Evolutionary conservation across 2,113 vertebrate genomes (phyloP).

Genomic region (Semnornis frantzii): DNA sequence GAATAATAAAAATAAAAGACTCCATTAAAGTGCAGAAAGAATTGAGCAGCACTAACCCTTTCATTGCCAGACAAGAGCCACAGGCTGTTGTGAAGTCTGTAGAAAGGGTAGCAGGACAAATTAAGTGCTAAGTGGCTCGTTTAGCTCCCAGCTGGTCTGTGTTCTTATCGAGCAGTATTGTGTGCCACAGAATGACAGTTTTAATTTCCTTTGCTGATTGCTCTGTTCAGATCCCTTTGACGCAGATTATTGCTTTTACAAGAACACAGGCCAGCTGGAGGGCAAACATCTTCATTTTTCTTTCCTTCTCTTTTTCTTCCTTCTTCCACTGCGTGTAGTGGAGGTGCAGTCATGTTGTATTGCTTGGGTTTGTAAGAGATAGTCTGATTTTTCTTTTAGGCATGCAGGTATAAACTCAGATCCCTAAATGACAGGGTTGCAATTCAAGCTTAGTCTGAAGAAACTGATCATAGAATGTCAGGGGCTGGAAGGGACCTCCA

Average conservation of each 20-base stretch:
- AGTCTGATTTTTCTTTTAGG: background rate
- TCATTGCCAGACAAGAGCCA: background rate
- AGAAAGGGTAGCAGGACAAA: background rate
- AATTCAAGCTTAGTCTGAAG: background rate
- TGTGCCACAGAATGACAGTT: constrained; percentile 24
- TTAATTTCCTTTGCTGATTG: constrained; percentile 29
- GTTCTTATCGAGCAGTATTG: background rate
- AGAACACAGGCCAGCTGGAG: constrained; percentile 34
- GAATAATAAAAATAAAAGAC: background rate
- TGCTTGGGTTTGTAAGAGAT: background rate
- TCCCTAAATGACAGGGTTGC: background rate
- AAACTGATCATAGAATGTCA: background rate
- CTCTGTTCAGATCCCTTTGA: constrained; percentile 53
- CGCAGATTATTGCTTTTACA: constrained; percentile 7
- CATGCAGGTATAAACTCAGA: background rate
- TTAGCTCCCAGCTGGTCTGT: constrained; percentile 39
- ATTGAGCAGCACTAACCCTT: background rate
- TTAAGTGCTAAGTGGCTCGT: background rate
- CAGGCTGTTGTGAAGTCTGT: background rate
- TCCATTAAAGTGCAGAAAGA: background rate
- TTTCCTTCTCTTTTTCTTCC: background rate
- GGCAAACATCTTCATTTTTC: background rate
- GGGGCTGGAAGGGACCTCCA: too few relatives aligned
- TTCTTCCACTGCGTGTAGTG: background rate
- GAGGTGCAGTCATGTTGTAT: background rate